Evolutionary conservation across 1,140 invertebrate species (phyloP), one percentile per base, ranked within the genome.

Genomic region (Drosophila parabipectinata): DNA sequence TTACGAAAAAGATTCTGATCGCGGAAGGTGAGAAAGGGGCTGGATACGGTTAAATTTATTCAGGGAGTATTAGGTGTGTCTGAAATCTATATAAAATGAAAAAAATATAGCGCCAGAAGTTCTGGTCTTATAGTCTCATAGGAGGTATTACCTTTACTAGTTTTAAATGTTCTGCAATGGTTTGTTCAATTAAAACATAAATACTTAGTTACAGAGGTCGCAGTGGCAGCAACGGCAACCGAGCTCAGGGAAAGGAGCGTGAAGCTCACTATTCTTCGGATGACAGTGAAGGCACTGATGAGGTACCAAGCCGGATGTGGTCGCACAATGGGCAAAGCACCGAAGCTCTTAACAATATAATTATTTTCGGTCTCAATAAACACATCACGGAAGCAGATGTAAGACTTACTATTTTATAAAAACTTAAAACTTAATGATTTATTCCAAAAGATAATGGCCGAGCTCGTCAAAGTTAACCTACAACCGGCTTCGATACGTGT

Each of bases 381-480:
- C 95, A 96, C 84, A 94, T 97, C 68, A 96, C 96, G 28, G 97
- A 97, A 92, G 95, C 96, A 92, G 96, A 97, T 93, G 96, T 97
- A 94, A 93, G 94, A 10, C n/a, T 30, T 6, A 0, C 30, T 21
- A 7, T 12, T n/a, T 2, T 48, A 37, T n/a, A 9, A n/a, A 12
- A 10, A 32, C 8, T 12, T 18, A 47, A 47, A 3, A 34, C 50
- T 4, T 52, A 47, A 32, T 24, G 5, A 12, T 24, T 8, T 26
- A 47, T 30, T 24, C 37, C 15, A 39, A 48, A 56, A 91, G 90
- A 79, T 91, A 2, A 81, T 88, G 81, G 78, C 74, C 54, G 95
- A 96, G 81, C 95, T 96, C 73, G 93, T 96, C 62, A 94, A 94
- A 89, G 95, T 93, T 91, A 94, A 95, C 64, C 93, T 97, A 63